phyloP scores from a whole-genome alignment of 2,797 vertebrate species.

The Cuculus canorus region DNA sequence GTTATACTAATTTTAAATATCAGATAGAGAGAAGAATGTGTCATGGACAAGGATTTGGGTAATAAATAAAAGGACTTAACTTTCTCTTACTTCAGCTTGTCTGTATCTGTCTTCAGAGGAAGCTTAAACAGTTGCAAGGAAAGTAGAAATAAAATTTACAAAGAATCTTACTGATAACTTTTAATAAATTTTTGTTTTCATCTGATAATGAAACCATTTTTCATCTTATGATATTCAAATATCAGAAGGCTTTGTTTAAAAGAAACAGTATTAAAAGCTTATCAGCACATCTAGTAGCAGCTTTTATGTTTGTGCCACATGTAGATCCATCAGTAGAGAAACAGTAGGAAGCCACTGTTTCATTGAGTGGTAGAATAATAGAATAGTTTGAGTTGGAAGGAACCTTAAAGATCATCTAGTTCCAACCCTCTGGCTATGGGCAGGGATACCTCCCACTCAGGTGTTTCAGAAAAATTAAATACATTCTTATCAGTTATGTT shows the following conservation, averaged over 20 bases:
- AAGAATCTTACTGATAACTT: not conserved
- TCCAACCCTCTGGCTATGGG: too few species aligned
- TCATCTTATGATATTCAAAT: not conserved
- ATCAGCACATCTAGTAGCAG: not conserved
- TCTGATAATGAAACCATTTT: not conserved
- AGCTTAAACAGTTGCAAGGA: not conserved
- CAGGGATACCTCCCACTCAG: not conserved
- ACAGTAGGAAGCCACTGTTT: not conserved
- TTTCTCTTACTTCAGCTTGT: not conserved
- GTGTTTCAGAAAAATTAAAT: not conserved
- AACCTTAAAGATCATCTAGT: too few species aligned
- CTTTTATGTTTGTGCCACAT: not conserved
- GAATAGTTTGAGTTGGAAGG: too few species aligned
- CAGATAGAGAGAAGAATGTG: not conserved
- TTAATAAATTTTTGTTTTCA: not conserved
- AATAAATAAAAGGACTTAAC: not conserved
- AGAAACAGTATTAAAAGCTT: not conserved
- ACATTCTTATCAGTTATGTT: not conserved
- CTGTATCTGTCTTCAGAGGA: not conserved
- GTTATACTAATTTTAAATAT: not conserved
- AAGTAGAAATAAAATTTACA: not conserved
- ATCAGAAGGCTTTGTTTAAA: not conserved
- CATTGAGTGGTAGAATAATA: not conserved
- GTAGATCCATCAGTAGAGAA: not conserved
- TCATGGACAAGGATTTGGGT: not conserved